A percentile compares a stretch with the other conserved stretches of the same genome.
phyloP scores from a whole-genome alignment of 2,113 vertebrate species.

The Falcunculus frontatus region DNA sequence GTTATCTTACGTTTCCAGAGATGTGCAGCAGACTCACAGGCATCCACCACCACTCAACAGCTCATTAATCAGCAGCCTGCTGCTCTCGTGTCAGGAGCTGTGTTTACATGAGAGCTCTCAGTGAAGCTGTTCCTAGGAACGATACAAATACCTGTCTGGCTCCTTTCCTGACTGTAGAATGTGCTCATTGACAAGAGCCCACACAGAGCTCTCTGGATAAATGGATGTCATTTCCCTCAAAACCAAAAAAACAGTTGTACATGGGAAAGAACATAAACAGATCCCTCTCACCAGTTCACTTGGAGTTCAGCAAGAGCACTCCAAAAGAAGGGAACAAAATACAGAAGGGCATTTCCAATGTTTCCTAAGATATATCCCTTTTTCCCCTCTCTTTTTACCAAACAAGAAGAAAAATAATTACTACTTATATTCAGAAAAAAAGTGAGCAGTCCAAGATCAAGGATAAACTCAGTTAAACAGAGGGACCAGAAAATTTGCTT shows the following conservation, averaged over 20 bases:
- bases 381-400: not conserved
- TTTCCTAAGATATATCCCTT: not conserved
- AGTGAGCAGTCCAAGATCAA: not conserved
- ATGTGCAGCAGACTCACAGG: not conserved
- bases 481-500: not conserved
- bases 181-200: not conserved
- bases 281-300: not conserved
- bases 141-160: not conserved
- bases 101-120: not conserved
- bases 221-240: not conserved
- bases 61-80: conserved; percentile 48
- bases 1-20: not conserved
- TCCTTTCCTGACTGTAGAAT: not conserved
- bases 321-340: not conserved
- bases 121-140: not conserved
- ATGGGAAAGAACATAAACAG: not conserved
- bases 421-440: not conserved
- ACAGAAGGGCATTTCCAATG: not conserved
- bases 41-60: not conserved
- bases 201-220: not conserved
- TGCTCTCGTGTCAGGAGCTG: not conserved
- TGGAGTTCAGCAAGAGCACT: not conserved
- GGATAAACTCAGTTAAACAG: not conserved
- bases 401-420: not conserved
- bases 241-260: not conserved